Conservation (phyloP, 2,113 vertebrate genomes). For the Mustelus asterias region DNA sequence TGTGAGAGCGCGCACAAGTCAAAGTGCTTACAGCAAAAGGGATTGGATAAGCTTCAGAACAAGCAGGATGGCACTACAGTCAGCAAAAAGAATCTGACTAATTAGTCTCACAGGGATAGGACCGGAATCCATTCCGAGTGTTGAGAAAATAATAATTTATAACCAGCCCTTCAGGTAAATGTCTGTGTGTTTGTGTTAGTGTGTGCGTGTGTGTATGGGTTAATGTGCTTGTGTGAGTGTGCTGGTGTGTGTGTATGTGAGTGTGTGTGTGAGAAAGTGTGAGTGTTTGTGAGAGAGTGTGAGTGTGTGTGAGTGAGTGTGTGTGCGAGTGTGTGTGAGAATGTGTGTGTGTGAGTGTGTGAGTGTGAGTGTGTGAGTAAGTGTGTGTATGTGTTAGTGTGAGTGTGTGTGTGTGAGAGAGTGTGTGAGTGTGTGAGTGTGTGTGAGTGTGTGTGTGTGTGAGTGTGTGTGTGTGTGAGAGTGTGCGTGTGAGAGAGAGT, state of each 20-base stretch:
- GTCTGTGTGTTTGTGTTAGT: background rate
- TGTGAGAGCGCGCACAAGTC: background rate
- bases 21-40: background rate
- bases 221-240: no score
- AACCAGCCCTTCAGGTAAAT: background rate
- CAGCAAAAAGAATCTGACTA: conserved; percentile 3
- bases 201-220: background rate
- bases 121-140: background rate
- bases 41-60: background rate
- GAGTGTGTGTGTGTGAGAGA: no score
- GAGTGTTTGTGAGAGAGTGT: background rate
- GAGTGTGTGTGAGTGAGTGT: background rate
- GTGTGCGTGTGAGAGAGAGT: no score
- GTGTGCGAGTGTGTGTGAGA: background rate
- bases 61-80: background rate
- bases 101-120: background rate
- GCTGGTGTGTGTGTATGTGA: background rate
- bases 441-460: no score
- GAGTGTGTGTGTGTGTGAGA: no score
- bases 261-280: background rate
- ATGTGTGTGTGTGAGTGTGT: no score
- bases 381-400: no score
- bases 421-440: no score
- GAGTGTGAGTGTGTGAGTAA: no score
- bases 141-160: background rate